Base-by-base conservation (phyloP, 2,113 vertebrate species). In the Corvus moneduloides region DNA sequence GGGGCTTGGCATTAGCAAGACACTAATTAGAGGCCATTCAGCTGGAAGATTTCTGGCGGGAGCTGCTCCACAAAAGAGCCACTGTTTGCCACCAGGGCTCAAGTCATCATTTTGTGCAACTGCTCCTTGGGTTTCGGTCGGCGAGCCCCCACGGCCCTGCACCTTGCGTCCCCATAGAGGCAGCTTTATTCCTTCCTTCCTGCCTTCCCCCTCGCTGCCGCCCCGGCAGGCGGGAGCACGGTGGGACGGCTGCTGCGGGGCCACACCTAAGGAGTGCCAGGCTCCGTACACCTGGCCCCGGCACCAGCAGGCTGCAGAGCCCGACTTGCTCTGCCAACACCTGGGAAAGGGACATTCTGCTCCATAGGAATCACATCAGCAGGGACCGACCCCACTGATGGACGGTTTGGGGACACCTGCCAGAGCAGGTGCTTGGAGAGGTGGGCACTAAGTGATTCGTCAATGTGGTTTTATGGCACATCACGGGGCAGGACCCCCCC, bases 11-110 rank as follows among this genome's bases (percentile, higher is more conserved):
- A 97, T 94, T 92, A 93, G 96, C 93, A 93, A 91, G 94, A 95
- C 84, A 90, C 95, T 96, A 97, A 98, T 97, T 97, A 97, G 96
- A 96, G 96, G 94, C 96, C 94, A 96, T 96, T 97, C 96, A 97
- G 92, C 97, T 94, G 96, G 95, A 96, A 97, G 92, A 93, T 95
- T 95, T 96, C 96, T 95, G 96, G 96, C 93, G 90, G 96, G 95
- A 96, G 91, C 90, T 85, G 81, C 95, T 89, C 93, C 97, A 97
- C 97, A 98, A 97, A 97, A 97, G 97, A 80, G 87, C 83, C 97
- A 97, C 97, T 98, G 97, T 98, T 95, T 89, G 95, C 93, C 85
- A 87, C 90, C 80, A 71, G 77, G 96, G 94, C 95, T 96, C 94
- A 87, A 94, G 96, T 95, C 97, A 96, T 94, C 90, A 89, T 93